phyloP scores from a whole-genome alignment of 2,797 vertebrate species.

The Schizothorax lantsangensis region DNA sequence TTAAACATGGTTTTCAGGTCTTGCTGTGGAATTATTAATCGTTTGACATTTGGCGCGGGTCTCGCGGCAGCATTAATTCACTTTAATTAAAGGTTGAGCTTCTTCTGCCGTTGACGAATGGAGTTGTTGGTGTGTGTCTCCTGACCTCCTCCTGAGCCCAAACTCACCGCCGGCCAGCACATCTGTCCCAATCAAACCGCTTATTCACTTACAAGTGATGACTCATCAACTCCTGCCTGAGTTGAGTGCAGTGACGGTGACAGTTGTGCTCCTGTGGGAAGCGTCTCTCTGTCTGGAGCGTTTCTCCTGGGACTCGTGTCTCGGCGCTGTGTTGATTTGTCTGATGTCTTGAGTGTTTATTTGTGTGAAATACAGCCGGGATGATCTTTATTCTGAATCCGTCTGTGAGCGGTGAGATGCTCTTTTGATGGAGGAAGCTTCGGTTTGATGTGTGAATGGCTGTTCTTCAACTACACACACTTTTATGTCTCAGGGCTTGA shows the following conservation, averaged over 20 bases:
- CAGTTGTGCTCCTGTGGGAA: background rate
- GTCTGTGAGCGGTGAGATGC: background rate
- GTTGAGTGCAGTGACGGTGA: background rate
- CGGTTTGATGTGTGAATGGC: background rate
- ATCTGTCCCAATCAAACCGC: constrained; percentile 50
- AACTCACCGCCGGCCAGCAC: background rate
- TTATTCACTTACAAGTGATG: constrained; percentile 38
- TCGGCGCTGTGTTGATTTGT: background rate
- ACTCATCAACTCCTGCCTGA: constrained; percentile 1
- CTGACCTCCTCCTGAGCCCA: constrained; percentile 54
- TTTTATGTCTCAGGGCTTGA: background rate
- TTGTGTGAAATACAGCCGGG: background rate
- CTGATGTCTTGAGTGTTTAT: constrained; percentile 57
- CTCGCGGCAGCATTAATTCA: constrained; percentile 75
- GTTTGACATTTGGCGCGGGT: constrained; percentile 76
- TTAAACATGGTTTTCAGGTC: constrained; percentile 70
- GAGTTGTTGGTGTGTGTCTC: constrained; percentile 73
- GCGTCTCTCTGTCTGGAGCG: constrained; percentile 10
- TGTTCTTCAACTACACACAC: background rate
- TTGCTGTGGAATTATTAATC: constrained; percentile 76
- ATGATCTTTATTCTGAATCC: constrained; percentile 22
- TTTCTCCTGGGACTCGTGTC: constrained; percentile 8
- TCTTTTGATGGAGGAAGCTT: background rate
- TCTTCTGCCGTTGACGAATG: constrained; percentile 80
- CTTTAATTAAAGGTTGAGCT: constrained; percentile 84